Evolutionary conservation across 2,113 vertebrate species (phyloP), one percentile per base, ranked within the genome.

Genomic region (Desmodus rotundus): DNA sequence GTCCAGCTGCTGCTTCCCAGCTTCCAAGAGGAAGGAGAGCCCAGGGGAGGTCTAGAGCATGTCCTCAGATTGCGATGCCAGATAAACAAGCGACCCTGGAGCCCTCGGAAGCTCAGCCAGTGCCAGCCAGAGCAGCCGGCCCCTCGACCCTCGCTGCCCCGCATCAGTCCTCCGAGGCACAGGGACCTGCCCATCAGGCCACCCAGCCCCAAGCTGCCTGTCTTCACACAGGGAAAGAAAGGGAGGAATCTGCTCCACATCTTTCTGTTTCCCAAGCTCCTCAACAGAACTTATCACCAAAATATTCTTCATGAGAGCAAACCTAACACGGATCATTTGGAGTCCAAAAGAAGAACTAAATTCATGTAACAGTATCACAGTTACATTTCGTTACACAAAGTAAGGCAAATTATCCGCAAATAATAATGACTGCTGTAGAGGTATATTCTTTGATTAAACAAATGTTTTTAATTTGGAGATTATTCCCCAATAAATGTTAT

Each of bases 401-500:
- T n/a, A 31, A 85, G 56, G 28, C 36, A 95, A 87, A 54, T 38
- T 45, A 85, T 31, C 36, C 47, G 19, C 26, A 94, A 83, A 88
- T 2, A 76, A n/a, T 31, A 77, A 0, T 41, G 86, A 93, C 28
- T 47, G 8, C 33, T 80, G 0, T 13, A 83, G 10, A 17, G 19
- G 19, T 92, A 0, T 19, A 67, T 68, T 94, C 41, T 54, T 45
- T 56, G 31, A 86, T 45, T 61, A 84, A 74, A 85, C 20, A 96
- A 67, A 76, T 26, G 22, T 24, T 56, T 50, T 87, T 58, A 45
- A 89, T 56, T 80, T 76, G 20, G 84, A 92, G 38, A 63, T 45
- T 72, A 92, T 76, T 93, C 50, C 12, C 50, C 92, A 92, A 93
- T 76, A 89, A 93, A 97, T 41, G 45, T 33, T 78, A 56, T 11